Conservation (phyloP, 2,797 vertebrate species). For the Danio tinwini region DNA sequence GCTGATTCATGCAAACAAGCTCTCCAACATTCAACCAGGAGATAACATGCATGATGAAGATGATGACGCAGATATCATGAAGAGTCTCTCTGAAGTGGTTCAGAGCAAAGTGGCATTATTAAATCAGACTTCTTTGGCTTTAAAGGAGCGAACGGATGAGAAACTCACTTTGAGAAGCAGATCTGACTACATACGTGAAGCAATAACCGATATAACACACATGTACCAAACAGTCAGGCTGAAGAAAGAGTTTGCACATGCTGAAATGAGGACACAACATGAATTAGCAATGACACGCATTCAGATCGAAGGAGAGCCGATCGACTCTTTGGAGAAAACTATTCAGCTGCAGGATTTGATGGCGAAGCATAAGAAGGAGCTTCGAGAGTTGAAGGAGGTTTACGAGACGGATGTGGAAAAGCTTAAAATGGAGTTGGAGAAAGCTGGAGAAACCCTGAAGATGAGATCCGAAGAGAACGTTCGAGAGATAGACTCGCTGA, state of each 20-base stretch:
- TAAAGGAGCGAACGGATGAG: conserved; percentile 67
- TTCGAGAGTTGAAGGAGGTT: conserved; percentile 73
- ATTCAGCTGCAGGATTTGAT: conserved; percentile 74
- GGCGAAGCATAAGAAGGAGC: conserved; percentile 75
- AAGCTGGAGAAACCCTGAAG: conserved; percentile 69
- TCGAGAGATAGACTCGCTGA: conserved; percentile 77
- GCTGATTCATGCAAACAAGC: conserved; percentile 64
- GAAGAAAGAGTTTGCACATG: no score
- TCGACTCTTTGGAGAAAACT: conserved; percentile 73
- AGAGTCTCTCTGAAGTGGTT: conserved; percentile 68
- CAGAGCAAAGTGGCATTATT: conserved; percentile 67
- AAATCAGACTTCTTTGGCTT: conserved; percentile 64
- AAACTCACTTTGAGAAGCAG: conserved; percentile 60
- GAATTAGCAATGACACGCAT: conserved; percentile 58
- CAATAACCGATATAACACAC: conserved; percentile 71
- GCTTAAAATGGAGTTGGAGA: conserved; percentile 70
- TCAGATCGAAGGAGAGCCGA: conserved; percentile 72
- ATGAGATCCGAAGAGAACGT: conserved; percentile 75
- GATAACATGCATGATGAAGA: conserved; percentile 67
- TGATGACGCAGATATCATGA: conserved; percentile 66
- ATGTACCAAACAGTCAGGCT: conserved; percentile 58
- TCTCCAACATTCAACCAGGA: conserved; percentile 25
- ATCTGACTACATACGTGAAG: conserved; percentile 71
- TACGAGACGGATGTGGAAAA: conserved; percentile 73
- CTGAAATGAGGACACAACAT: no score